A percentile compares a stretch with the other conserved stretches of the same genome.
phyloP scores from a whole-genome alignment of 2,888 invertebrate genomes.

The Gastrophysa polygoni region DNA sequence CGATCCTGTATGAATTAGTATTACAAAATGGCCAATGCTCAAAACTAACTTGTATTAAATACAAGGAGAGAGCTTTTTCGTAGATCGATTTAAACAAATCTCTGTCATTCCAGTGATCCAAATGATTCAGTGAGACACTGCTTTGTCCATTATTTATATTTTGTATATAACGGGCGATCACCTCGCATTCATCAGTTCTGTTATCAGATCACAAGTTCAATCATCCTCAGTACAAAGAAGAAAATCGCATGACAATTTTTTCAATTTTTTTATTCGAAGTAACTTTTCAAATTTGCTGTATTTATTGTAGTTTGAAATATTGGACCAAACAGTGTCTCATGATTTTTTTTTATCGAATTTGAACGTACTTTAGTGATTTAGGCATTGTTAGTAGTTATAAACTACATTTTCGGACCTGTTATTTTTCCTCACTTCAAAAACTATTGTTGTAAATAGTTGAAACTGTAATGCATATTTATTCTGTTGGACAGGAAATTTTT shows the following conservation, averaged over 20 bases:
- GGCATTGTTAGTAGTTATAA: conserved; percentile 32
- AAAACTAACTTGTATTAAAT: conserved; percentile 20
- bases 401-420: conserved; percentile 25
- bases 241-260: too few species aligned
- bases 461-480: conserved; percentile 37
- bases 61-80: conserved; percentile 19
- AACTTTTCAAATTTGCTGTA: too few species aligned
- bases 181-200: too few species aligned
- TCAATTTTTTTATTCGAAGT: too few species aligned
- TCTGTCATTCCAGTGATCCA: conserved; percentile 42
- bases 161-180: too few species aligned
- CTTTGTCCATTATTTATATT: not conserved
- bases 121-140: conserved; percentile 6
- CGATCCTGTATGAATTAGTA: conserved; percentile 28
- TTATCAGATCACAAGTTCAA: too few species aligned
- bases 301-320: too few species aligned
- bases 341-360: not conserved
- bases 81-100: conserved; percentile 10
- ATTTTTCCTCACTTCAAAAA: conserved; percentile 25
- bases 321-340: not conserved
- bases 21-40: conserved; percentile 26
- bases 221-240: too few species aligned
- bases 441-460: conserved; percentile 53
- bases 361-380: conserved; percentile 2
- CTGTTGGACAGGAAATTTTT: conserved; percentile 38